Conservation (phyloP, 2,113 vertebrate species). For the cattle (Bos taurus) region DNA sequence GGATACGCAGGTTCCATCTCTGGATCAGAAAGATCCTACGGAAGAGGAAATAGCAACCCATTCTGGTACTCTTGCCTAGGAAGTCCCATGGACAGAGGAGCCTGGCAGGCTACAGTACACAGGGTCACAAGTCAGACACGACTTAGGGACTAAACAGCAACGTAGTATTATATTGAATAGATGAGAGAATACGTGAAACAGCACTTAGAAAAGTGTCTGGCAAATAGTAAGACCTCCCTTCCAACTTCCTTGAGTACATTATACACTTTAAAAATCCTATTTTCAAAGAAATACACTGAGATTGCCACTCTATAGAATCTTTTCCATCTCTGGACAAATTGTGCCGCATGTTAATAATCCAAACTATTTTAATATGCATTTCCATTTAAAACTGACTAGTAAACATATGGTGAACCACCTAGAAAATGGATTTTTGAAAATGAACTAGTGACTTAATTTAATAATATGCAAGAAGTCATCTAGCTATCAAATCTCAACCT, state of each 20-base stretch:
- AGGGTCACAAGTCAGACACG: background rate
- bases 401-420: conserved; percentile 52
- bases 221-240: background rate
- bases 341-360: conserved; percentile 44
- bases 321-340: conserved; percentile 28
- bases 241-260: background rate
- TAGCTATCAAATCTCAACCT: conserved; percentile 29
- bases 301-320: background rate
- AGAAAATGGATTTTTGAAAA: conserved; percentile 60
- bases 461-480: conserved; percentile 37
- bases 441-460: conserved; percentile 53
- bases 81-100: background rate
- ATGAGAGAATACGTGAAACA: background rate
- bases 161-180: background rate
- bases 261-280: background rate
- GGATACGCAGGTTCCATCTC: background rate
- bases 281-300: conserved; percentile 11
- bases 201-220: background rate
- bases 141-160: background rate
- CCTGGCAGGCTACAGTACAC: background rate
- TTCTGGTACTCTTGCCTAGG: background rate
- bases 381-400: conserved; percentile 59
- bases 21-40: background rate
- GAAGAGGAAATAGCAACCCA: background rate
- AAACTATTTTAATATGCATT: conserved; percentile 57